Conservation (phyloP, 2,113 vertebrate genomes). For the Sylvietta virens region DNA sequence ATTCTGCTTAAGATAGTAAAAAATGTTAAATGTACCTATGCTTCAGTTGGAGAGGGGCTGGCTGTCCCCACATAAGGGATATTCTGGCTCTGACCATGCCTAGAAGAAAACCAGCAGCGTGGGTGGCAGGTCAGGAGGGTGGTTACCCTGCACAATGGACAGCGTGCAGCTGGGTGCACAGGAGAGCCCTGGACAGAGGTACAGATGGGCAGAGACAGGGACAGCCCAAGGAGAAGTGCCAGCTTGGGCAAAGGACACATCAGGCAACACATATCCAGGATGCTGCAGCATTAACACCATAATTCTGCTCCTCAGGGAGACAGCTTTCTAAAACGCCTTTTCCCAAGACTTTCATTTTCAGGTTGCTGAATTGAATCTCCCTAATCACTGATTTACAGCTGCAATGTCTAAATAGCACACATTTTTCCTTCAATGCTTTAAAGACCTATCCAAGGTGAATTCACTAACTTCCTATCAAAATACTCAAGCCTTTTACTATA, state of each 20-base stretch:
- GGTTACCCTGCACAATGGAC: neutral
- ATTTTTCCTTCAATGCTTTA: neutral
- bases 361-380: neutral
- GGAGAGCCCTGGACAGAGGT: fast-evolving
- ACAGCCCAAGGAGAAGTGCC: neutral
- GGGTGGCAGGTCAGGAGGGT: neutral
- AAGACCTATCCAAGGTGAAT: conserved; percentile 17
- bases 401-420: neutral
- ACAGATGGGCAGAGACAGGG: neutral
- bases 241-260: neutral
- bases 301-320: neutral
- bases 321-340: conserved; percentile 1
- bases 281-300: neutral
- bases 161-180: neutral
- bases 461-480: neutral
- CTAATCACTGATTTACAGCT: conserved; percentile 30
- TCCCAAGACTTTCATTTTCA: neutral
- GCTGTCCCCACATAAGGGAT: neutral
- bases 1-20: neutral
- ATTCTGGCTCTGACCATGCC: neutral
- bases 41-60: neutral
- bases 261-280: neutral
- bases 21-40: neutral
- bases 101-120: fast-evolving
- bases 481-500: neutral